A percentile compares a stretch with the other conserved stretches of the same genome.
Conservation (phyloP, 2,888 invertebrate genomes). For the Brachycybe producta region DNA sequence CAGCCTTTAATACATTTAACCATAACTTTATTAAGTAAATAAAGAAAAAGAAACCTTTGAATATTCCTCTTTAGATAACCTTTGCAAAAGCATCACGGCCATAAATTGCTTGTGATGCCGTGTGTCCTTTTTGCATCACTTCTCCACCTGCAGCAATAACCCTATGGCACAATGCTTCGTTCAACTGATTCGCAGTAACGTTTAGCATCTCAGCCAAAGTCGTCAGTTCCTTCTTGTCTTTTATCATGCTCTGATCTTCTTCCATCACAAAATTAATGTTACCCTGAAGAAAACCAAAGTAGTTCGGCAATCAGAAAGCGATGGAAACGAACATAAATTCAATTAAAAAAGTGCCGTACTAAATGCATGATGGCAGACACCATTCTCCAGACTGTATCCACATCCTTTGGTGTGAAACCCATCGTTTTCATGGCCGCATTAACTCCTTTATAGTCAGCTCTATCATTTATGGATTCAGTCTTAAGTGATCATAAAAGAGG, state of each 20-base stretch:
- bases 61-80: constrained; percentile 34
- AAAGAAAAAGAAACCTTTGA: too few species aligned
- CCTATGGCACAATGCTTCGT: constrained; percentile 64
- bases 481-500: constrained; percentile 9
- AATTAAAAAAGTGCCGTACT: constrained; percentile 41
- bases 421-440: constrained; percentile 69
- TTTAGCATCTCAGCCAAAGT: constrained; percentile 47
- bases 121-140: constrained; percentile 80
- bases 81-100: constrained; percentile 88
- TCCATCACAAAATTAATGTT: constrained; percentile 46
- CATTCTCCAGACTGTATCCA: constrained; percentile 77
- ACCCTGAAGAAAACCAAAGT: constrained; percentile 37
- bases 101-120: constrained; percentile 66
- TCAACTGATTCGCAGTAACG: constrained; percentile 52
- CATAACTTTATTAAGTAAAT: too few species aligned
- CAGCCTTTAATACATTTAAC: too few species aligned
- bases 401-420: constrained; percentile 60
- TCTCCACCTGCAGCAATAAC: constrained; percentile 89
- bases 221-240: constrained; percentile 41
- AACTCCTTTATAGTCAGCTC: constrained; percentile 66
- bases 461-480: constrained; percentile 61
- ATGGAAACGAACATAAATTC: not conserved
- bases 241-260: constrained; percentile 43
- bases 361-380: constrained; percentile 81
- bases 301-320: not conserved